Evolutionary conservation across 1,140 invertebrate species (phyloP).

Genomic region (Brachionus angularis): DNA sequence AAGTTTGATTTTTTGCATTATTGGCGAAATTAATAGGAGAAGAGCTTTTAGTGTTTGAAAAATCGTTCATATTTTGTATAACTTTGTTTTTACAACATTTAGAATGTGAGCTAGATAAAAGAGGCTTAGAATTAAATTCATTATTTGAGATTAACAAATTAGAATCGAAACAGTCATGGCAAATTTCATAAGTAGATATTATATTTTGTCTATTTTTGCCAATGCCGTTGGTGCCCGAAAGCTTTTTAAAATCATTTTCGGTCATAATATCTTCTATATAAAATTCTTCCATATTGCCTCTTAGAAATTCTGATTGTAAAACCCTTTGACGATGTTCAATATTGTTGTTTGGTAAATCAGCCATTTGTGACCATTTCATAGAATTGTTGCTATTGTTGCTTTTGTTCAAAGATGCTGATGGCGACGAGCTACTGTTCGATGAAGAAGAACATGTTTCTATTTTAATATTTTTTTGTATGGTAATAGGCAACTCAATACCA

Average conservation of each 20-base stretch:
- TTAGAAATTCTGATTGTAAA: conserved; percentile 4
- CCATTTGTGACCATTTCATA: conserved; percentile 3
- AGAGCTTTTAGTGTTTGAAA: neutral
- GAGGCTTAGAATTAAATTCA: neutral
- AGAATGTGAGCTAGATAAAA: too few species aligned
- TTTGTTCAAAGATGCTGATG: conserved; percentile 30
- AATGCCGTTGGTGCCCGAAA: too few species aligned
- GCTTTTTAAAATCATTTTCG: too few species aligned
- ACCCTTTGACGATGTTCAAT: neutral
- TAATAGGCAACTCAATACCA: conserved; percentile 29
- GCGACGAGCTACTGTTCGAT: conserved; percentile 30
- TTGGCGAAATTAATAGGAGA: neutral
- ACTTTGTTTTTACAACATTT: conserved; percentile 29
- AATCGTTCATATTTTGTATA: conserved; percentile 9
- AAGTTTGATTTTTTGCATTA: neutral
- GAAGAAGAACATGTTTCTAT: conserved; percentile 31
- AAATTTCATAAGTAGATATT: conserved; percentile 40
- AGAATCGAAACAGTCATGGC: conserved; percentile 30
- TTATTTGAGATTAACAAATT: conserved; percentile 7
- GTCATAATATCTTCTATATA: conserved; percentile 8
- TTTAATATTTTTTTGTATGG: conserved; percentile 36
- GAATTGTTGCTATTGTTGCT: conserved; percentile 41
- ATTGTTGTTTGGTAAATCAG: neutral
- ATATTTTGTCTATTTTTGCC: conserved; percentile 37
- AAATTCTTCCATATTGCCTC: conserved; percentile 1